Conservation (phyloP, 53 echinoderm and acorn worm species). For the Henricia sp. region DNA sequence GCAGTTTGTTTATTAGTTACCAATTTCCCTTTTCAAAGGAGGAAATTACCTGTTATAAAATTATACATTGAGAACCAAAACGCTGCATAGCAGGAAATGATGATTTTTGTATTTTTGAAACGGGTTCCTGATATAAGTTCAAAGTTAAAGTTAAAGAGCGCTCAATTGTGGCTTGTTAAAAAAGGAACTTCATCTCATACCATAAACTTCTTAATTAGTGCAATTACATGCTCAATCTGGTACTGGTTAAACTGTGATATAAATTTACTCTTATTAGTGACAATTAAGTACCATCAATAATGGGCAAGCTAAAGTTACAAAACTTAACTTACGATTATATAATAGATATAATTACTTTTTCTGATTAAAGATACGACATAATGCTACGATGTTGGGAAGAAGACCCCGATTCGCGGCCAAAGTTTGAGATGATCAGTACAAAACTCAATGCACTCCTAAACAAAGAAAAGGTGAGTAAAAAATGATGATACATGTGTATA, state of each 20-base stretch:
- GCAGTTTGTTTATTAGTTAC: too few relatives aligned
- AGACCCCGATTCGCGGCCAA: constrained; percentile 49
- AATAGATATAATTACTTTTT: not conserved
- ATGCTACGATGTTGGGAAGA: constrained; percentile 66
- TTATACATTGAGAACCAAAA: too few relatives aligned
- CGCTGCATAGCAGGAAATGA: too few relatives aligned
- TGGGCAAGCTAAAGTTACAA: not conserved
- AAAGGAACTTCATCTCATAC: not conserved
- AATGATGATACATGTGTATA: too few relatives aligned
- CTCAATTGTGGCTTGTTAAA: not conserved
- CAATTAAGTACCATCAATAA: not conserved
- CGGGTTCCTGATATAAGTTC: too few relatives aligned
- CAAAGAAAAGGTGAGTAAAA: constrained; percentile 55
- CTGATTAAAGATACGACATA: constrained; percentile 53
- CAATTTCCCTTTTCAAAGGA: too few relatives aligned
- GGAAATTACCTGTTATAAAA: too few relatives aligned
- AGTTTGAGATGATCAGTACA: constrained; percentile 35
- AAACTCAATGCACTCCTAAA: constrained; percentile 56
- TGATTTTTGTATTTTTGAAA: too few relatives aligned
- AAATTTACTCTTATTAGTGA: not conserved
- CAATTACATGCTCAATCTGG: not conserved
- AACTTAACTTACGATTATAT: not conserved
- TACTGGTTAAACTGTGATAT: not conserved
- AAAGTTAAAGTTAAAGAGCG: too few relatives aligned
- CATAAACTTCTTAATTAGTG: not conserved